phyloP scores from a whole-genome alignment of 2,888 invertebrate species.

The Epistrophe grossulariae region DNA sequence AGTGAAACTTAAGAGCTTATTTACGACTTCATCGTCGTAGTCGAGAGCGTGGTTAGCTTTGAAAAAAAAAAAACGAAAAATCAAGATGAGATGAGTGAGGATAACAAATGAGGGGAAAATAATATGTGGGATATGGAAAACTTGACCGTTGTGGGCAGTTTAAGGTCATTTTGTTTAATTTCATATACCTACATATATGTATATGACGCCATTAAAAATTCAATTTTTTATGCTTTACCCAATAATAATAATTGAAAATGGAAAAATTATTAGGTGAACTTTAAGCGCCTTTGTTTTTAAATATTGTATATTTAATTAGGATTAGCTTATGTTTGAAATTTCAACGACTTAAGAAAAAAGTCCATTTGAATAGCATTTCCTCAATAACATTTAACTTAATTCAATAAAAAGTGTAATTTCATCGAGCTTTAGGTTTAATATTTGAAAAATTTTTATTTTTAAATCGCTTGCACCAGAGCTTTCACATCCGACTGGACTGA shows the following conservation, averaged over 20 bases:
- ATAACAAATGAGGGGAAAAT: constrained; percentile 11
- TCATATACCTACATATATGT: too few species aligned
- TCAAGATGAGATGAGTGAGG: constrained; percentile 24
- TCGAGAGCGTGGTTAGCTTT: constrained; percentile 18
- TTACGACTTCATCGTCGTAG: constrained; percentile 42
- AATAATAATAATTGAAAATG: constrained; percentile 1
- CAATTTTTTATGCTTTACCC: constrained; percentile 5
- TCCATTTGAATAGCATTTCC: background rate
- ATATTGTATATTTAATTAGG: constrained; percentile 17
- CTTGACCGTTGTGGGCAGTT: constrained; percentile 60
- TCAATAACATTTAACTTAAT: background rate
- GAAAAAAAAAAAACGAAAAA: background rate
- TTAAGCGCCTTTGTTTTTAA: background rate
- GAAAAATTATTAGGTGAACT: constrained; percentile 10
- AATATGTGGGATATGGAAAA: constrained; percentile 31
- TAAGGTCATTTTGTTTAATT: constrained; percentile 38
- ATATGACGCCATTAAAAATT: background rate
- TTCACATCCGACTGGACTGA: too few species aligned
- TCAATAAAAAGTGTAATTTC: background rate
- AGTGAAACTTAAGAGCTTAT: constrained; percentile 53
- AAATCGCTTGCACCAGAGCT: background rate
- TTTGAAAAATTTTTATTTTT: too few species aligned
- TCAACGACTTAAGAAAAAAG: background rate
- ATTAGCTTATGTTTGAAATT: background rate
- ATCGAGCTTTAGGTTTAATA: background rate